Base-by-base conservation (phyloP, 1,140 invertebrate genomes). In the Aphis gossypii region DNA sequence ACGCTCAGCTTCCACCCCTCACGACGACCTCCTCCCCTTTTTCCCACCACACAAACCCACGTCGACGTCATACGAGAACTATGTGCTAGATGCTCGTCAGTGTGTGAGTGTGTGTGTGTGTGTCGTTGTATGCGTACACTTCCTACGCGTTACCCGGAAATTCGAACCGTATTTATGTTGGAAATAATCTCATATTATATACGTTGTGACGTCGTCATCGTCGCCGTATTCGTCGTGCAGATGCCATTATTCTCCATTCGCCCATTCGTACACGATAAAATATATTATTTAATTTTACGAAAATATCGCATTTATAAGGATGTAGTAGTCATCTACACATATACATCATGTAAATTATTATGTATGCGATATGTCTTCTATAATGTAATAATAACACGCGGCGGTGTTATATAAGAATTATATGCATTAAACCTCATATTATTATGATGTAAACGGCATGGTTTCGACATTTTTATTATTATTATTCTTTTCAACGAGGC, bases 91-190 rank as follows among this genome's bases (percentile, higher is more conserved):
- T 60, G 56, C 3, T 9, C 14, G 56, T 56, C 23, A 11, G 56
- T 5, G 60, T n/a, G 60, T n/a, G 60, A 9, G 56, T 30, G 56
- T 30, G 56, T 60, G 56, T 60, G 56, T 30, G 56, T 30, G 56
- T 30, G 25, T 56, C 56, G 56, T 60, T 30, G 56, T 60, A 25
- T 60, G 56, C 1, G 60, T 44, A 84, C 14, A 23, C 38, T 84
- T 84, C 23, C 60, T 68, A 68, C 60, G 60, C 60, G 60, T 68
- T 68, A n/a, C 30, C 60, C 60, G 30, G 83, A 86, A 44, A 86
- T 89, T 89, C 87, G 35, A 89, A 89, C 35, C 87, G 87, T 89
- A 56, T 89, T 89, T 89, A 89, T 89, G n/a, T 89, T 46, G 48
- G 30, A 38, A 89, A 56, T 89, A 89, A 54, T 89, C 48, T 56